phyloP scores from a whole-genome alignment of 2,797 vertebrate species.

The Heliangelus exortis region DNA sequence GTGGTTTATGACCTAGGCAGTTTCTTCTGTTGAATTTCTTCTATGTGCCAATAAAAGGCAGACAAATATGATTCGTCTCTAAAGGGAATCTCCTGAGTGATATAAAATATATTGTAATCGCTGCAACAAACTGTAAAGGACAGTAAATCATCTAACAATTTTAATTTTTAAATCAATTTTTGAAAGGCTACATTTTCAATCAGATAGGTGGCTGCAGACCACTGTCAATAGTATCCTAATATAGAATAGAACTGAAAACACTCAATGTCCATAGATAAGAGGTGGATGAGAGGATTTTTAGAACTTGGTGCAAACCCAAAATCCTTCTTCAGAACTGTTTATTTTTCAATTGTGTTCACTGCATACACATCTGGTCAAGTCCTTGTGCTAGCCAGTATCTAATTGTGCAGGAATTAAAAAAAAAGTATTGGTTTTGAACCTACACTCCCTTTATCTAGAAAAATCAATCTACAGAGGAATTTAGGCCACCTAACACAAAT shows the following conservation, averaged over 20 bases:
- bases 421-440: background rate
- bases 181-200: background rate
- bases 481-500: background rate
- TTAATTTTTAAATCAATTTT: background rate
- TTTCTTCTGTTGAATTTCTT: slow-evolving; percentile 39
- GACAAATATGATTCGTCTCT: background rate
- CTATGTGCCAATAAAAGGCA: background rate
- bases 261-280: background rate
- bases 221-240: background rate
- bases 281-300: background rate
- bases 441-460: background rate
- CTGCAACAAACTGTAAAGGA: background rate
- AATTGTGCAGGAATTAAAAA: background rate
- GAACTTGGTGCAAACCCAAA: background rate
- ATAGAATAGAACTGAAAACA: background rate
- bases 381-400: background rate
- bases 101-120: background rate
- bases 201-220: background rate
- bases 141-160: background rate
- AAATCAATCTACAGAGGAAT: background rate
- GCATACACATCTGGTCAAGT: background rate
- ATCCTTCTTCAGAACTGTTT: background rate
- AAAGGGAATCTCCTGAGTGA: background rate
- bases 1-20: slow-evolving; percentile 23
- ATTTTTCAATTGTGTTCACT: background rate